Evolutionary conservation across 2,797 vertebrate species (phyloP).

Genomic region (Thripadectes ignobilis): DNA sequence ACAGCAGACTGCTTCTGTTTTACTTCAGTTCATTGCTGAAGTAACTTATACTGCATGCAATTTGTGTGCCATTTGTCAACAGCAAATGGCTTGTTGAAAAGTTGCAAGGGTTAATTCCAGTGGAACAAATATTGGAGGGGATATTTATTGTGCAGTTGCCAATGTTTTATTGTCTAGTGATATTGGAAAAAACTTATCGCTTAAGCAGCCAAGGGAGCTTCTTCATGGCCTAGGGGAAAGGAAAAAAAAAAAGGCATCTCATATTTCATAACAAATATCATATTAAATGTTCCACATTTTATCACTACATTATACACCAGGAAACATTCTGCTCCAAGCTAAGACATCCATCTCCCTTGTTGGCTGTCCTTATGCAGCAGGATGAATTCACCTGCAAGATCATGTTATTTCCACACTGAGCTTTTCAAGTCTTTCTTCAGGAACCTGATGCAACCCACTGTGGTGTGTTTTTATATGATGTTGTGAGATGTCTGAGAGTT

Average conservation of each 20-base stretch:
- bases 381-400: not conserved
- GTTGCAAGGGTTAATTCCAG: not conserved
- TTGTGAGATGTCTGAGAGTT: not conserved
- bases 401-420: not conserved
- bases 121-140: not conserved
- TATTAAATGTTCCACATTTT: not conserved
- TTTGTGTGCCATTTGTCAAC: not conserved
- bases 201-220: not conserved
- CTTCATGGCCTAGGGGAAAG: not conserved
- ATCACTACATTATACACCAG: not conserved
- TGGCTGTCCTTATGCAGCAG: not conserved
- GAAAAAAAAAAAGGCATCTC: not conserved
- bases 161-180: not conserved
- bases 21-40: not conserved
- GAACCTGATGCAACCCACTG: rapidly evolving
- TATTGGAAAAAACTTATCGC: not conserved
- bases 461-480: not conserved
- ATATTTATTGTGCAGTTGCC: not conserved
- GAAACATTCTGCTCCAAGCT: not conserved
- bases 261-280: slow-evolving; percentile 2
- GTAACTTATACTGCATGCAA: not conserved
- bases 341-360: not conserved
- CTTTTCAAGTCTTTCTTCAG: not conserved
- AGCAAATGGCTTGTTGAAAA: not conserved
- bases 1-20: not conserved